Evolutionary conservation across 2,113 vertebrate genomes (phyloP).

Genomic region (Labeo catla): DNA sequence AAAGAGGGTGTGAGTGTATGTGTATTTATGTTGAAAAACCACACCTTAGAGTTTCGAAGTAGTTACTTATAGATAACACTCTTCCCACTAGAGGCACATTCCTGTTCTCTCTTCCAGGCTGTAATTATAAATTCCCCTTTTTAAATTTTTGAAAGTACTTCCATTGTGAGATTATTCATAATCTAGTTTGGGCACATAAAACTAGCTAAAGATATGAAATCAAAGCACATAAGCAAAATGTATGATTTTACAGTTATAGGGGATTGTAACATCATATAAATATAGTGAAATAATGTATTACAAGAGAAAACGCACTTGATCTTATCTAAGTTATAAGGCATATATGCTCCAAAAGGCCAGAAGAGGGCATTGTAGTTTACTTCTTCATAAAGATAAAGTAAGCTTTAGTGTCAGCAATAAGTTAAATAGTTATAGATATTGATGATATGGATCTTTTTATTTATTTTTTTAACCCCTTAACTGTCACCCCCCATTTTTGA

Average conservation of each 20-base stretch:
- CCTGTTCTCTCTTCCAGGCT: not conserved
- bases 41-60: not conserved
- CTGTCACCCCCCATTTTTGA: too few relatives aligned
- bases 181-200: not conserved
- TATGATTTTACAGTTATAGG: not conserved
- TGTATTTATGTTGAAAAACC: not conserved
- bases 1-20: not conserved
- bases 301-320: not conserved
- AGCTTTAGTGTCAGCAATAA: too few relatives aligned
- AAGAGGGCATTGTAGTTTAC: slow-evolving; percentile 9
- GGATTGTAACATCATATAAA: not conserved
- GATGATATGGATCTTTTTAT: not conserved
- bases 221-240: not conserved
- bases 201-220: not conserved
- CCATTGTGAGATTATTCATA: not conserved
- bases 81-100: not conserved
- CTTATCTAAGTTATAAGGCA: not conserved
- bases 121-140: not conserved
- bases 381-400: not conserved
- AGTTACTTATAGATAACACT: not conserved
- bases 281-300: not conserved
- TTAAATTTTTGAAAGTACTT: not conserved
- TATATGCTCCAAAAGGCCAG: not conserved
- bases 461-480: too few relatives aligned
- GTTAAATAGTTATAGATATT: not conserved